A percentile compares a stretch with the other conserved stretches of the same genome.
Conservation (phyloP, 2,797 vertebrate genomes). For the Fistularia commersonii region DNA sequence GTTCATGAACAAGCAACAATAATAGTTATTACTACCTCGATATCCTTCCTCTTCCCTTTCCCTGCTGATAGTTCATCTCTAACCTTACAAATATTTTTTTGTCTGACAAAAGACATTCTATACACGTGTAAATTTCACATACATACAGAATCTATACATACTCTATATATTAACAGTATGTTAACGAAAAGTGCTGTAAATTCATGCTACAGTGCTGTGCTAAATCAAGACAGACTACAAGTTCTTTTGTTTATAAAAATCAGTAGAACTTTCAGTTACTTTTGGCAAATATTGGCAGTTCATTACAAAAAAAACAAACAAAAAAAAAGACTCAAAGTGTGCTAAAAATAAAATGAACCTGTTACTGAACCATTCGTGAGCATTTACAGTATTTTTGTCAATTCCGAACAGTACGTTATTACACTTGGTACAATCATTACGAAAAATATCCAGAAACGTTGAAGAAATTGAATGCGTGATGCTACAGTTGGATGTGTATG, state of each 20-base stretch:
- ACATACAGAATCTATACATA: slow-evolving; percentile 54
- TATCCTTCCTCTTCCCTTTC: background rate
- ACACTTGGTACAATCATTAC: too few relatives aligned
- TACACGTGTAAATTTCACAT: background rate
- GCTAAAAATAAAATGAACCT: too few relatives aligned
- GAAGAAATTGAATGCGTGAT: slow-evolving; percentile 45
- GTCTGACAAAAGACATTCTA: background rate
- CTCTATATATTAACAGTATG: slow-evolving; percentile 49
- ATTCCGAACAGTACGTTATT: too few relatives aligned
- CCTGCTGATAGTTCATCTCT: slow-evolving; percentile 6
- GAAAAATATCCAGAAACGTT: slow-evolving; percentile 9
- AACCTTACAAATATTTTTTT: slow-evolving; percentile 28
- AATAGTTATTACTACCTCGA: slow-evolving; percentile 22
- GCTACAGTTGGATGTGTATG: slow-evolving; percentile 66
- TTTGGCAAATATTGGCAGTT: background rate
- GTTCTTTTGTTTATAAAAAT: slow-evolving; percentile 15
- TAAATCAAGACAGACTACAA: slow-evolving; percentile 46
- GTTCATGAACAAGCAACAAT: slow-evolving; percentile 38
- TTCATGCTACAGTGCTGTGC: slow-evolving; percentile 74
- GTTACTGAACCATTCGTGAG: too few relatives aligned
- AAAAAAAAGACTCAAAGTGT: too few relatives aligned
- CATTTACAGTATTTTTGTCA: too few relatives aligned
- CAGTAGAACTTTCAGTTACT: background rate
- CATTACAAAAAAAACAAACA: slow-evolving; percentile 1
- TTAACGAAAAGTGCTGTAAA: slow-evolving; percentile 67